phyloP scores from a whole-genome alignment of 2,113 vertebrate species.

The Leuciscus idus region DNA sequence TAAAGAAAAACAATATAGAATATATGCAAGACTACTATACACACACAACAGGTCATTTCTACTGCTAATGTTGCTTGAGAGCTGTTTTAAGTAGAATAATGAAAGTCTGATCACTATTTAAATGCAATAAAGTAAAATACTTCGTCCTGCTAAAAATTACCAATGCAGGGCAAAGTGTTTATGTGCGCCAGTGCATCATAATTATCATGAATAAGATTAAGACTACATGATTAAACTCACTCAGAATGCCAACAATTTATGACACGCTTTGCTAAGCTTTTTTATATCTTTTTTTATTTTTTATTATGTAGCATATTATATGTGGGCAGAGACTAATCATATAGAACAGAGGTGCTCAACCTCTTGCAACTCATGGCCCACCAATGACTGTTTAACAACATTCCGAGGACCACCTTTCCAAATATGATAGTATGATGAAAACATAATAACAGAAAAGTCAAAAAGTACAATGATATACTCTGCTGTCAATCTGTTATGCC shows the following conservation, averaged over 20 bases:
- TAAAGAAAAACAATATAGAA: constrained; percentile 19
- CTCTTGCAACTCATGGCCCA: no score
- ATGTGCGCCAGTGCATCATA: background rate
- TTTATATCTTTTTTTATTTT: no score
- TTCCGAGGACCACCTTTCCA: no score
- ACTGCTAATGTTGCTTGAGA: background rate
- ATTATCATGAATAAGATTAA: background rate
- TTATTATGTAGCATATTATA: background rate
- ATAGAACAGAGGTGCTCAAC: background rate
- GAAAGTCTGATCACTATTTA: background rate
- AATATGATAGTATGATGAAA: no score
- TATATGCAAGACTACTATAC: background rate
- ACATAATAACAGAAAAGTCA: no score
- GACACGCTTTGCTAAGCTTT: background rate
- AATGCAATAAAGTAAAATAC: no score
- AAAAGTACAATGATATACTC: no score
- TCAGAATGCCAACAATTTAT: background rate
- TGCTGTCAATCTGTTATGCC: no score
- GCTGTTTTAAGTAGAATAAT: background rate
- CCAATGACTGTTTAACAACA: no score
- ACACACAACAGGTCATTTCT: background rate
- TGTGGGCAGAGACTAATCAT: background rate
- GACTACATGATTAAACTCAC: background rate
- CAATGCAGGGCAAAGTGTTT: background rate
- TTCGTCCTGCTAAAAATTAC: background rate